Evolutionary conservation across 2,888 invertebrate species (phyloP).

Genomic region (Caenorhabditis sulstoni): DNA sequence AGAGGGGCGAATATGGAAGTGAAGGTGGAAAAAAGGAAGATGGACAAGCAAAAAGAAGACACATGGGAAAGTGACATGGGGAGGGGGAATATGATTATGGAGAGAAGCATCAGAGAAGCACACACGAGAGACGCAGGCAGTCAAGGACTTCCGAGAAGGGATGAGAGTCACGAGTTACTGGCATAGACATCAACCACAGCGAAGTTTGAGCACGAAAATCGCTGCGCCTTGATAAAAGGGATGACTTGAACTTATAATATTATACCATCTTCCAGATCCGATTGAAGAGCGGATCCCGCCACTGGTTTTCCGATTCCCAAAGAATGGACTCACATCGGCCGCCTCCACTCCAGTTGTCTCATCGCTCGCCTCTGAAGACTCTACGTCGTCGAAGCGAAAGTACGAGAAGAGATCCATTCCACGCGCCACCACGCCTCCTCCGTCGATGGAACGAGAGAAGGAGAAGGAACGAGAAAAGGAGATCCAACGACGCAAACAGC

Average conservation of each 20-base stretch:
- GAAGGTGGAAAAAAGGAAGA: background rate
- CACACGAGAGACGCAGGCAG: too few species aligned
- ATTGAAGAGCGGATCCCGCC: conserved; percentile 30
- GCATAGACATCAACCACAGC: background rate
- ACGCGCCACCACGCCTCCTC: conserved; percentile 54
- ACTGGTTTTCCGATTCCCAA: conserved; percentile 27
- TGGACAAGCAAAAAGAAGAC: background rate
- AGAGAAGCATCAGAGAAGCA: too few species aligned
- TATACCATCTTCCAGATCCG: conserved; percentile 22
- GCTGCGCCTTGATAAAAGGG: too few species aligned
- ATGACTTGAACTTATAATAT: too few species aligned
- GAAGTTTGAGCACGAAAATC: too few species aligned
- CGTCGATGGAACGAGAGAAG: conserved; percentile 23
- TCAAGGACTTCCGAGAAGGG: background rate
- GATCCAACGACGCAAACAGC: background rate
- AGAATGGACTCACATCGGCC: conserved; percentile 22
- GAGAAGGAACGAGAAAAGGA: conserved; percentile 23
- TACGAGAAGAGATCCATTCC: conserved; percentile 44
- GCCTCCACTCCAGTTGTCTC: conserved; percentile 34
- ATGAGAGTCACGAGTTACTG: background rate
- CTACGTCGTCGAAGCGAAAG: conserved; percentile 13
- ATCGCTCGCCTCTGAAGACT: conserved; percentile 12
- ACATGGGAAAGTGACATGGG: conserved; percentile 2
- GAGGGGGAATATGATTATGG: background rate
- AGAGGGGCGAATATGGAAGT: background rate